Base-by-base conservation (phyloP, 2,113 vertebrate genomes). In the Hymenochirus boettgeri region DNA sequence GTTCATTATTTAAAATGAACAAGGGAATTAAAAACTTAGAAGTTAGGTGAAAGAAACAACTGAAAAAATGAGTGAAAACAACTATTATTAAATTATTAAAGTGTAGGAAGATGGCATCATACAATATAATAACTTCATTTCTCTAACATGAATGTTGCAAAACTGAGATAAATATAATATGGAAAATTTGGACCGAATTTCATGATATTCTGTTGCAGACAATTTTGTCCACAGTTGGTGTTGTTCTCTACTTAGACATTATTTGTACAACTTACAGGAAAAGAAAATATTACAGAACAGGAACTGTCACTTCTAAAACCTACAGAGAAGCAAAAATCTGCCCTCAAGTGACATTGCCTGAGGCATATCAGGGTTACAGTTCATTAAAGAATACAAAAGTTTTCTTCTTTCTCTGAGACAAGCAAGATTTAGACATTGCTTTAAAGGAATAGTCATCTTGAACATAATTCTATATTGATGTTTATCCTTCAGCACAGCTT, bases 401-500 rank as follows among this genome's bases (percentile, higher is more conserved):
- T 55, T 13, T 26, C 50, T 29, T 0, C 0, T 48, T 65, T 73
- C 53, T 7, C 63, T 0, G 0, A 7, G 19, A 56, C 39, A 21
- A 55, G 1, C 46, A 17, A 59, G 66, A 74, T 73, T 37, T 47
- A 3, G 69, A 24, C 21, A 57, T 26, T 22, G 39, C 58, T 71
- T 11, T 73, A 62, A 56, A 63, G 19, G 19, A 69, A 57, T 59
- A 58, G 71, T 73, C 4, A 26, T 45, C 58, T 48, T 22, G 46
- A 48, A 48, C 21, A 48, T 23, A 22, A 23, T 6, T 33, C 22
- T n/a, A 33, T 74, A 73, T 71, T 74, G 22, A 72, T 54, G 57
- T 70, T 74, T 66, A 60, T 9, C 13, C 37, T 66, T 63, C 19
- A 61, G 57, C 73, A 55, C 52, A 8, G 18, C 8, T 75, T 48